Evolutionary conservation across 2,888 invertebrate genomes (phyloP), one percentile per base, ranked within the genome.

Genomic region (Eurois occulta): DNA sequence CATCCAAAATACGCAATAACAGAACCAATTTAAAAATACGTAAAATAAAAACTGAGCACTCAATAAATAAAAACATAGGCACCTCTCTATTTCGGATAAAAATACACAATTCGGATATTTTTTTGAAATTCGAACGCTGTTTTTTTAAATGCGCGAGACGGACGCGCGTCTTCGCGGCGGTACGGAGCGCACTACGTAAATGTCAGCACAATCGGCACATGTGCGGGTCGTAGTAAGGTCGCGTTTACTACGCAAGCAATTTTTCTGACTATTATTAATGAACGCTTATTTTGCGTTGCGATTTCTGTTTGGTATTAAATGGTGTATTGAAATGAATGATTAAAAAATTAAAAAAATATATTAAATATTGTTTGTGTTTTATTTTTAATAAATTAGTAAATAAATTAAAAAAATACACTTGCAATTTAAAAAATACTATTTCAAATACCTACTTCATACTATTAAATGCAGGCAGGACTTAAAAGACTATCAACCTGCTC

Each of bases 181-280:
- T 92, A 93, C 95, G 93, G 94, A 94, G 94, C 95, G 94, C 94
- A 96, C 96, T 96, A 96, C 95, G 95, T 94, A 95, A 96, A 95
- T 96, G 96, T 96, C 95, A 95, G 96, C 92, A 92, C 94, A 92
- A 86, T 95, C 95, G 95, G 96, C 95, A 95, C 96, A 96, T 96
- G 96, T 95, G 95, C 96, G 96, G 94, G 92, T 91, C 92, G 91
- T 86, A 89, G 90, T 95, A 94, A 94, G 84, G 93, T 90, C 66
- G 83, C 75, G 93, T 88, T 72, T 91, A 93, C 85, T 91, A 84
- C 91, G 93, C 87, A 58, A 77, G 77, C 67, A 70, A 81, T 94
- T 95, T 94, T 92, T 91, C 91, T 38, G 62, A 55, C 73, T 68
- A 78, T 66, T 70, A 72, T 77, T 69, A 35, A 68, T 72, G 18